These are phyloP conservation scores for Cacatua alba DNA, from an alignment of 2,113 vertebrate genomes.

Conservation along the genomic window DNA sequence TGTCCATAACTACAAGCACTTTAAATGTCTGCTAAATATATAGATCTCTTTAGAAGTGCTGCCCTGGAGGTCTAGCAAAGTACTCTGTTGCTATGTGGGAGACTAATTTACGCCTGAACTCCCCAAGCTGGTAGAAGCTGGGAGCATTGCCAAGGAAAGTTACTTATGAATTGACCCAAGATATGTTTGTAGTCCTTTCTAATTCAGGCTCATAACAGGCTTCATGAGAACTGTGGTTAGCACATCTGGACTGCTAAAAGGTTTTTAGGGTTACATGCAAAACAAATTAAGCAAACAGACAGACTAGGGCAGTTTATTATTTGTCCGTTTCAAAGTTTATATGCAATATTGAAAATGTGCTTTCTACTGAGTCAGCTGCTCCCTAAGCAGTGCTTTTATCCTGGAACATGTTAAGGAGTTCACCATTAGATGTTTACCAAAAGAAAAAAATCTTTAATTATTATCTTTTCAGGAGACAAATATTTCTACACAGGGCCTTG, in stretches of 20 bases:
- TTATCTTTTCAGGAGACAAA: background rate
- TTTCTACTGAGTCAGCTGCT: background rate
- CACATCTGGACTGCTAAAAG: slow-evolving; percentile 47
- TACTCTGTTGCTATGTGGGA: background rate
- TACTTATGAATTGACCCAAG: slow-evolving; percentile 46
- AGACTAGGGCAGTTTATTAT: slow-evolving; percentile 51
- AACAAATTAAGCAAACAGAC: slow-evolving; percentile 32
- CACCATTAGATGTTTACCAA: background rate
- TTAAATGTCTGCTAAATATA: background rate
- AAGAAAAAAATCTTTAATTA: background rate
- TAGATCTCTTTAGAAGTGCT: background rate
- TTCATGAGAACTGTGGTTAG: slow-evolving; percentile 71
- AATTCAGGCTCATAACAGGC: slow-evolving; percentile 71
- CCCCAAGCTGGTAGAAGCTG: background rate
- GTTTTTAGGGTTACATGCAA: slow-evolving; percentile 57
- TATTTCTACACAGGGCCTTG: background rate
- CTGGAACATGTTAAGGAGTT: background rate
- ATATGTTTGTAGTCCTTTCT: slow-evolving; percentile 44
- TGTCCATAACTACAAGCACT: background rate
- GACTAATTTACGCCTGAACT: background rate
- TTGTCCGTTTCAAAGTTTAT: slow-evolving; percentile 53
- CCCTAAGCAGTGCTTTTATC: background rate
- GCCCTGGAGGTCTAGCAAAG: background rate
- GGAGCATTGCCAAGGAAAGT: slow-evolving; percentile 47
- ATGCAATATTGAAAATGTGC: background rate